phyloP scores from a whole-genome alignment of 2,888 invertebrate genomes.

The Chloromyia formosa region DNA sequence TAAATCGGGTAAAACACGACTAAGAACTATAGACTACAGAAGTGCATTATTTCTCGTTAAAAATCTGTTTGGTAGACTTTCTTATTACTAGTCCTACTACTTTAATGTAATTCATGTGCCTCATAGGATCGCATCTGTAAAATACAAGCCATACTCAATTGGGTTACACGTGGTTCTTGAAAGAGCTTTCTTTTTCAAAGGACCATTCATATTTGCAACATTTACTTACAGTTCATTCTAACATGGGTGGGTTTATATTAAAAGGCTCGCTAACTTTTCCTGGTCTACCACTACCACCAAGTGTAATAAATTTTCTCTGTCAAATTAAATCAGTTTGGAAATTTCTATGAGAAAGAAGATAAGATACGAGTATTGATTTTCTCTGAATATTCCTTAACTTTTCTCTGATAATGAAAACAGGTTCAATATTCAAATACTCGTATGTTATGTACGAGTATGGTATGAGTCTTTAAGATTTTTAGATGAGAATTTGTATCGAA shows the following conservation, averaged over 20 bases:
- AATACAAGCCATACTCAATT: neutral
- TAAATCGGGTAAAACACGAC: no score
- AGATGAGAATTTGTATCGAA: no score
- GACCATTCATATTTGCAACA: neutral
- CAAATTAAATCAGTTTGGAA: conserved; percentile 12
- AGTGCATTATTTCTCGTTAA: neutral
- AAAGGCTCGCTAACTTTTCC: neutral
- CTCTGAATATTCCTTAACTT: neutral
- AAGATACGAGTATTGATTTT: neutral
- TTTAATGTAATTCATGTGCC: no score
- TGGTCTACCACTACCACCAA: neutral
- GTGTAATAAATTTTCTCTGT: neutral
- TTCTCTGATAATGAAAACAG: neutral
- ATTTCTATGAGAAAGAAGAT: neutral
- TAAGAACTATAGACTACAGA: neutral
- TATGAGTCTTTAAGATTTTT: no score
- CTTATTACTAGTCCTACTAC: no score
- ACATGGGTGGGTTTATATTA: neutral
- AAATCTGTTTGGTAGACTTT: no score
- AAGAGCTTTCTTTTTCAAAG: neutral
- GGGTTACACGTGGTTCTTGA: neutral
- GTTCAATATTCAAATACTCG: neutral
- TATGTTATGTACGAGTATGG: neutral
- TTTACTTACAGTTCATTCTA: neutral
- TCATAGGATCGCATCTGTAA: neutral